Evolutionary conservation across 2,888 invertebrate genomes (phyloP), one percentile per base, ranked within the genome.

Genomic region (Melinopterus prodromus): DNA sequence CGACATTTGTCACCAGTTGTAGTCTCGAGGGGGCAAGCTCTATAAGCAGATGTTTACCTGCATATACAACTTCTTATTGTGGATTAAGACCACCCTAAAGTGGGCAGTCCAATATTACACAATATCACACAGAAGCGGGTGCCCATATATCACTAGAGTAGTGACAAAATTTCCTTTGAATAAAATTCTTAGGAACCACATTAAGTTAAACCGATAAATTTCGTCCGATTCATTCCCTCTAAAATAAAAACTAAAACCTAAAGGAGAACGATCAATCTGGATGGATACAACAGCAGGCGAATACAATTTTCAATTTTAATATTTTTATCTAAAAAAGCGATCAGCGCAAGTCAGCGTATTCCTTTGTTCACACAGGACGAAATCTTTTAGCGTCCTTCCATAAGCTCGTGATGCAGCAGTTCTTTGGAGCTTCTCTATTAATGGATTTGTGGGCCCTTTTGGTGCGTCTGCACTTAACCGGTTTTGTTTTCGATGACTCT

Each of bases 231-330:
- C 15, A 71, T 26, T 71, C 26, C 26, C 15, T 15, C 1, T 9
- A 71, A n/a, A 71, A 16, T 14, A 15, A 71, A 1, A 15, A 71
- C 6, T 26, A 71, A 71, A 7, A 12, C 7, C 26, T 71, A 7
- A 71, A 53, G 12, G 5, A 6, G 7, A 7, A 53, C 53, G 71
- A 71, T 71, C 16, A 0, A 71, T 9, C 35, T 71, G 15, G 35
- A 5, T 15, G n/a, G 71, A 71, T n/a, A 7, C 53, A 6, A 12
- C 53, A 9, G 12, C 53, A n/a, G 71, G 35, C 14, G 74, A 74
- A 74, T 35, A 37, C 37, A 74, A 74, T 74, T 74, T 74, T 74
- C 74, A 74, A 74, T 74, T 74, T 74, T 74, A 74, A 74, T 74
- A 74, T 74, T 74, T 74, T 74, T 74, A 74, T 74, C 74, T 74